phyloP scores from a whole-genome alignment of 2,113 vertebrate genomes.

The Sphyrna mokarran region DNA sequence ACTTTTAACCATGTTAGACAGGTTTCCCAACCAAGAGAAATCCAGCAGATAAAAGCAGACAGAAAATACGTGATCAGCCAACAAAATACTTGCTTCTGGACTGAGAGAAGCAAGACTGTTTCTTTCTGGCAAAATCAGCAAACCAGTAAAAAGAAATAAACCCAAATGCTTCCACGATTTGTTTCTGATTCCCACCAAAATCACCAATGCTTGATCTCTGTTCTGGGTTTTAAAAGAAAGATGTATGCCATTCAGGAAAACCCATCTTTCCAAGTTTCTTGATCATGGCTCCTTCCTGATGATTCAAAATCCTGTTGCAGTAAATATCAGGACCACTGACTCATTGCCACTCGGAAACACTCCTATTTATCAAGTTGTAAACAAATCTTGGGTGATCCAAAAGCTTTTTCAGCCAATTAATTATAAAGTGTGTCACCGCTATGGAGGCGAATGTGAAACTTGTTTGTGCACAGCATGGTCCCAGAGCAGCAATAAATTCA shows the following conservation, averaged over 20 bases:
- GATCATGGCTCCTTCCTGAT: neutral
- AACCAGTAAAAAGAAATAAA: no score
- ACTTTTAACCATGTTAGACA: no score
- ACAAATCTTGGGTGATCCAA: neutral
- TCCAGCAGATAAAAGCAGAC: no score
- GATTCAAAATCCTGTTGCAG: neutral
- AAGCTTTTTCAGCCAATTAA: neutral
- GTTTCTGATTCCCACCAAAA: no score
- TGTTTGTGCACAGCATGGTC: neutral
- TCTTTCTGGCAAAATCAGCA: no score
- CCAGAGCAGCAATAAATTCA: neutral
- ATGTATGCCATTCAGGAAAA: neutral
- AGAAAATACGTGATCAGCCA: no score
- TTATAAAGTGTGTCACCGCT: neutral
- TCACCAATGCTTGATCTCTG: no score
- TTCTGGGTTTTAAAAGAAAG: neutral
- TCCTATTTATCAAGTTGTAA: neutral
- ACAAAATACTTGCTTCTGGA: no score
- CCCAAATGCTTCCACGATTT: no score
- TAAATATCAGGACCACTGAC: neutral
- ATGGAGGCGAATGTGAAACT: neutral
- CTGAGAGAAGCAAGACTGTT: no score
- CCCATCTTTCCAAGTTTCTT: neutral
- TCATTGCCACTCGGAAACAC: neutral
- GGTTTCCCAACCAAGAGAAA: no score